Percentiles rank a stretch among this genome's conserved stretches.
phyloP scores from a whole-genome alignment of 2,113 vertebrate species.

The Aramus guarauna region DNA sequence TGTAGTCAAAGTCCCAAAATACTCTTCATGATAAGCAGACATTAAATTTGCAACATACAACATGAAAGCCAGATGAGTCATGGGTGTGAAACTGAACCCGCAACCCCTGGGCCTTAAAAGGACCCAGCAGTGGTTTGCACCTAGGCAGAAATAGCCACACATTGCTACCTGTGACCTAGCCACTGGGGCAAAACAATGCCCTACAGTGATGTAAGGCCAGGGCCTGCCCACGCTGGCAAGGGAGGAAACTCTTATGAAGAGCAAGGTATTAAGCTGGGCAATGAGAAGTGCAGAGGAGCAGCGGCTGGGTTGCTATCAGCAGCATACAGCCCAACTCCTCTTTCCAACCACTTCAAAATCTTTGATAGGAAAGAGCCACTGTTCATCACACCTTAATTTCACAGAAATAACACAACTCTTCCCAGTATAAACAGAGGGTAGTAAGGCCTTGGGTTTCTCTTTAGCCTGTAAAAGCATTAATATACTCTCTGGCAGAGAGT shows the following conservation, averaged over 20 bases:
- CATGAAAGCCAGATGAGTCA: neutral
- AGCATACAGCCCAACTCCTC: neutral
- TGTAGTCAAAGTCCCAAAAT: neutral
- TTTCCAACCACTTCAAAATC: neutral
- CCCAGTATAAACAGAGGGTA: neutral
- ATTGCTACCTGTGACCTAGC: neutral
- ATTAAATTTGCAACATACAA: neutral
- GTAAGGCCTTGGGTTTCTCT: neutral
- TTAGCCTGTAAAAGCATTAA: neutral
- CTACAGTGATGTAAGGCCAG: neutral
- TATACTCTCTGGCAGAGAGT: neutral
- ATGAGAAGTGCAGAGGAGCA: neutral
- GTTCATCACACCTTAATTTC: neutral
- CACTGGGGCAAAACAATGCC: neutral
- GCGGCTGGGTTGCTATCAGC: neutral
- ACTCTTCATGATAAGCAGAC: neutral
- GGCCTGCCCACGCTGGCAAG: neutral
- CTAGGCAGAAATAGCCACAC: neutral
- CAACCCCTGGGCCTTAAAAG: neutral
- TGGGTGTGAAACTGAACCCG: neutral
- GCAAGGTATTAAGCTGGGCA: neutral
- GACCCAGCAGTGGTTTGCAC: neutral
- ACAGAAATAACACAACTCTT: neutral
- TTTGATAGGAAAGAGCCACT: neutral
- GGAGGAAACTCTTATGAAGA: slow-evolving; percentile 12